phyloP scores from a whole-genome alignment of 2,888 invertebrate genomes.

The Mechanitis messenoides region DNA sequence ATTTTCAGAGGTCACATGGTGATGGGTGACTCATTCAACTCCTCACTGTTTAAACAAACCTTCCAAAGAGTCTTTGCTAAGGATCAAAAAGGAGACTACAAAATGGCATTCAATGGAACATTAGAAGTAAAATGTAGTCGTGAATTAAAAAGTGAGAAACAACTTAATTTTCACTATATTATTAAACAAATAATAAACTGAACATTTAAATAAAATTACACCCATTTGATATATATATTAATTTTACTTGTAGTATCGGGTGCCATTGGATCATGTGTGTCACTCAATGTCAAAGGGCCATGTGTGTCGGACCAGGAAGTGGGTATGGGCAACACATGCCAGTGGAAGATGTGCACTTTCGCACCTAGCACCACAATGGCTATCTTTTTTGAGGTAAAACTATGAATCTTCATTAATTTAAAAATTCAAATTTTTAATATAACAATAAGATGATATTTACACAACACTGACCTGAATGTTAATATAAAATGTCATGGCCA shows the following conservation, averaged over 20 bases:
- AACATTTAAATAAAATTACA: neutral
- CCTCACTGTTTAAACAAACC: constrained; percentile 98
- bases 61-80: constrained; percentile 98
- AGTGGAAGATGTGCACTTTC: constrained; percentile 98
- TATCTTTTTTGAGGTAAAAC: constrained; percentile 90
- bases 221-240: constrained; percentile 10
- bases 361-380: constrained; percentile 94
- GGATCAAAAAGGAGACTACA: constrained; percentile 91
- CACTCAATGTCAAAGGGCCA: constrained; percentile 92
- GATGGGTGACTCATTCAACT: constrained; percentile 99
- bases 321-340: constrained; percentile 97
- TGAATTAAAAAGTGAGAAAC: constrained; percentile 86
- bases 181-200: neutral
- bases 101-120: constrained; percentile 99
- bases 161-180: too few species aligned
- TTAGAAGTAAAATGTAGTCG: constrained; percentile 97
- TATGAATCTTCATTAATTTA: too few species aligned
- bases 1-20: constrained; percentile 94
- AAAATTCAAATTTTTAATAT: too few species aligned
- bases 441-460: too few species aligned
- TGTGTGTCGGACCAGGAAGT: constrained; percentile 97
- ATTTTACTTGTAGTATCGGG: constrained; percentile 81
- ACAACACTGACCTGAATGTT: too few species aligned
- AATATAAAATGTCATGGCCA: too few species aligned
- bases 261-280: constrained; percentile 97